Percentiles rank a stretch among this genome's conserved stretches.
These are phyloP conservation scores for Morus bassanus DNA, from an alignment of 2,797 vertebrate species.

Conservation along the genomic window DNA sequence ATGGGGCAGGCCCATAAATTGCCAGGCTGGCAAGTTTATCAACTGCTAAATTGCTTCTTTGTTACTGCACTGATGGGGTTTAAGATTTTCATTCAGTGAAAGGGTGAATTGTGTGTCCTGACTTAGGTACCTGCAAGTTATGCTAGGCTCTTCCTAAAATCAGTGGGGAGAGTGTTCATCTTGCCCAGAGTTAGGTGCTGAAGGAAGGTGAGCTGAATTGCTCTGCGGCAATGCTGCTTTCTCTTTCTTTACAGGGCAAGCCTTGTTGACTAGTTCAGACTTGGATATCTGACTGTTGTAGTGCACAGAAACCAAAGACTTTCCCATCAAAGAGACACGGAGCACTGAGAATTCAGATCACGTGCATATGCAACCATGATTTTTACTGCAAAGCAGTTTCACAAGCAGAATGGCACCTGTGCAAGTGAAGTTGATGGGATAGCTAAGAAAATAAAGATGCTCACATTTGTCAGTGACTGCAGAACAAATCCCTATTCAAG, in stretches of 20 bases:
- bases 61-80: neutral
- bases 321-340: accelerated
- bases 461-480: conserved; percentile 1
- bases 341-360: neutral
- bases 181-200: neutral
- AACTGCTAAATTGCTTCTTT: neutral
- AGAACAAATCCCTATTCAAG: conserved; percentile 12
- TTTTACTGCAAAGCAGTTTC: conserved; percentile 3
- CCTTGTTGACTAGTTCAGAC: neutral
- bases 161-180: neutral
- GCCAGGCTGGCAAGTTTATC: neutral
- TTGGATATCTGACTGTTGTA: neutral
- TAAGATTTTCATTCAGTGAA: neutral
- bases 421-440: neutral
- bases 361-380: neutral
- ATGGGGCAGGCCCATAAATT: neutral
- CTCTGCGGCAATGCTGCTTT: neutral
- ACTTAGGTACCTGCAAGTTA: neutral
- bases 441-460: conserved; percentile 10
- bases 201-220: neutral
- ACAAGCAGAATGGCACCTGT: neutral
- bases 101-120: neutral
- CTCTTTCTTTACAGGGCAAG: neutral
- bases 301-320: neutral
- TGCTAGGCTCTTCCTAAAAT: neutral